A percentile compares a stretch with the other conserved stretches of the same genome.
Conservation (phyloP, 92 coral and sea anemone species). For the Phenganax subtilis region DNA sequence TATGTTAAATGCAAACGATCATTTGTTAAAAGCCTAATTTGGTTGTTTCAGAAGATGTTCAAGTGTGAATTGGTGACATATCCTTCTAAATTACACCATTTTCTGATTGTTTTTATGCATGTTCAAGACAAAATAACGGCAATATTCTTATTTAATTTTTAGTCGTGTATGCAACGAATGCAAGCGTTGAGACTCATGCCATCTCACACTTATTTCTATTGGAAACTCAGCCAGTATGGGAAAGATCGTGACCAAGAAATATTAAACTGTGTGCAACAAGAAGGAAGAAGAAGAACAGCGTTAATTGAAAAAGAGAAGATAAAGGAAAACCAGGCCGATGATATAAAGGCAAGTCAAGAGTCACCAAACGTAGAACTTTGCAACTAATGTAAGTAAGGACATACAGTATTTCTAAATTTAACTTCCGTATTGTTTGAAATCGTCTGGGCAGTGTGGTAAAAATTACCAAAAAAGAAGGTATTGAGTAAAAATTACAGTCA, state of each 20-base stretch:
- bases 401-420: no score
- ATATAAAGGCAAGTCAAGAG: neutral
- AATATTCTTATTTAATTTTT: neutral
- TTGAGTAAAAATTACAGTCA: no score
- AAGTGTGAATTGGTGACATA: no score
- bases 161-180: constrained; percentile 5
- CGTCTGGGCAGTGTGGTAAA: no score
- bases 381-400: constrained; percentile 1
- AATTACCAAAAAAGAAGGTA: no score
- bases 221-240: constrained; percentile 70
- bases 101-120: neutral
- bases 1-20: neutral
- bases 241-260: constrained; percentile 52
- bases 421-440: no score
- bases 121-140: neutral
- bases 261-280: constrained; percentile 49
- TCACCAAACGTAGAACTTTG: neutral
- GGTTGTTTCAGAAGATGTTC: no score
- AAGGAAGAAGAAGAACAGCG: constrained; percentile 51
- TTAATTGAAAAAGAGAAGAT: neutral
- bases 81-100: no score
- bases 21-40: no score
- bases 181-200: constrained; percentile 22
- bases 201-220: constrained; percentile 21
- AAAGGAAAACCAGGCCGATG: neutral